Evolutionary conservation across 35 echinoderm and acorn worm genomes (phyloP), one percentile per base, ranked within the genome.

Genomic region (Nesometra sesokonis): DNA sequence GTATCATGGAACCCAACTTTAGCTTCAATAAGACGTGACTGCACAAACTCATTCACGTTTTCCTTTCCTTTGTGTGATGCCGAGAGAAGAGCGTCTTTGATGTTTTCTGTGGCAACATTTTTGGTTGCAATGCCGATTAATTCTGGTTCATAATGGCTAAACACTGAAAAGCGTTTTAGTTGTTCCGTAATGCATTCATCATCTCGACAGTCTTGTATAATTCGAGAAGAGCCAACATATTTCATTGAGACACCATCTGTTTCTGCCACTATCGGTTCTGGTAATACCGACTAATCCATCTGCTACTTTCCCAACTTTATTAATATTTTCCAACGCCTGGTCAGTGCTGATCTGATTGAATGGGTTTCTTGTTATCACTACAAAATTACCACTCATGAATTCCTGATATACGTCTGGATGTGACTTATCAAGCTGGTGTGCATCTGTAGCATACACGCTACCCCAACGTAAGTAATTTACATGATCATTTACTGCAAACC

Each of bases 401-500:
- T 35, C 11, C 35, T 84, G 82, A 38, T 84, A 39, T 30, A 84
- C 82, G 39, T 84, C 32, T 36, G 82, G 82, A 38, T 84, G 3
- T 30, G 35, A 17, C 52, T 67, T 67, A 11, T 67, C 52, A 67
- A 67, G 52, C 52, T 17, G 52, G 21, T 67, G 52, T 3, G 29
- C 29, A 38, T 84, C 37, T 29, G 32, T 23, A 38, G 82, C n/a
- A n/a, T n/a, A n/a, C n/a, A n/a, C n/a, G n/a, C n/a, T 84, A n/a
- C 82, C 36, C 82, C 82, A 84, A 27, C 36, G 32, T 35, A 40
- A 15, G 36, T 84, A 84, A 23, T 84, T 84, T 17, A 84, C 36
- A 84, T 84, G 82, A 40, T 84, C 82, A 39, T 84, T 8, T 39
- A 84, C 35, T 36, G 82, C 82, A 38, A 84, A 84, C 82, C 82